Evolutionary conservation across 2,113 vertebrate genomes (phyloP).

Genomic region (Delphinapterus leucas): DNA sequence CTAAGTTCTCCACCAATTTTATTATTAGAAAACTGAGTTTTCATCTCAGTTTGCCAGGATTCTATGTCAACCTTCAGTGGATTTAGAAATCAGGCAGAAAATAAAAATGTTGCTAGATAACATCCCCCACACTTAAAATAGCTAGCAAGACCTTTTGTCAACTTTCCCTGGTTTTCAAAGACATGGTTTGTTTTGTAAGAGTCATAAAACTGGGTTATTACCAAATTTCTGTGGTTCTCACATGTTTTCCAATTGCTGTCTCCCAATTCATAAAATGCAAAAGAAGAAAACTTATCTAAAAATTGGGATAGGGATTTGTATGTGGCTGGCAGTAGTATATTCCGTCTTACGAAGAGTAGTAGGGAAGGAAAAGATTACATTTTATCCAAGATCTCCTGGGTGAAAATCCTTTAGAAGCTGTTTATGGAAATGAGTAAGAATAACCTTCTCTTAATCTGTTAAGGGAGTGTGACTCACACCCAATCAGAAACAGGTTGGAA

Average conservation of each 20-base stretch:
- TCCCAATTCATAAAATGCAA: background rate
- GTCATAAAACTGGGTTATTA: background rate
- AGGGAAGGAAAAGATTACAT: background rate
- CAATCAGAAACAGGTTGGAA: background rate
- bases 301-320: background rate
- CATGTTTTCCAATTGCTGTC: background rate
- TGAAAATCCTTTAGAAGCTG: background rate
- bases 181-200: background rate
- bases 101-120: background rate
- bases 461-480: background rate
- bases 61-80: background rate
- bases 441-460: background rate
- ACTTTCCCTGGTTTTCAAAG: background rate
- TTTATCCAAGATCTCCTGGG: background rate
- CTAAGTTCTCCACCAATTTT: background rate
- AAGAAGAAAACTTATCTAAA: background rate
- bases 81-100: background rate
- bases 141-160: background rate
- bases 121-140: background rate
- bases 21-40: background rate
- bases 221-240: background rate
- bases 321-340: background rate
- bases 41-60: background rate
- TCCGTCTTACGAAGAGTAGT: background rate
- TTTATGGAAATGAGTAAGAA: background rate